These are phyloP conservation scores for Baryphthengus martii DNA, from an alignment of 2,113 vertebrate species.

Conservation along the genomic window DNA sequence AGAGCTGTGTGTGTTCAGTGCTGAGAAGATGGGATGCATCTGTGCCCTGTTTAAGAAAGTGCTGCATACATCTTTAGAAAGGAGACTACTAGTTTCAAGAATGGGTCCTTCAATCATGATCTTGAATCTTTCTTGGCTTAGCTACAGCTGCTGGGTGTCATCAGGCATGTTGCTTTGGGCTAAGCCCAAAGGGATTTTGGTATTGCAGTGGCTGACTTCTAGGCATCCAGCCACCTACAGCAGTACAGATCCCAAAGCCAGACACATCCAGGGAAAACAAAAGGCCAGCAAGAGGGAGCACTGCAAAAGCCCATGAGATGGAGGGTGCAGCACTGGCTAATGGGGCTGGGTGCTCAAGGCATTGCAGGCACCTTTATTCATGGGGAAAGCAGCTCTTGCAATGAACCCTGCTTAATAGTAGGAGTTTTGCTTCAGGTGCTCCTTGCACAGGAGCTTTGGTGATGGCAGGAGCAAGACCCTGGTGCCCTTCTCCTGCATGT, in stretches of 20 bases:
- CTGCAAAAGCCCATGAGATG: accelerated
- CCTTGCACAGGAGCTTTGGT: neutral
- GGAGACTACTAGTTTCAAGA: neutral
- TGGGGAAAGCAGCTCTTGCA: neutral
- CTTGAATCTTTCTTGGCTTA: neutral
- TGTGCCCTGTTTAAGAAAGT: neutral
- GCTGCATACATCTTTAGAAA: neutral
- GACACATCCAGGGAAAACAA: neutral
- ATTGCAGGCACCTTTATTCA: neutral
- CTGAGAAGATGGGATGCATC: neutral
- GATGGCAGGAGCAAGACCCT: neutral
- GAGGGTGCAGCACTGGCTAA: neutral
- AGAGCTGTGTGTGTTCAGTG: neutral
- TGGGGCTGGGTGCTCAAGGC: neutral
- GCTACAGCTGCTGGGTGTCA: neutral
- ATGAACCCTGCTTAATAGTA: neutral
- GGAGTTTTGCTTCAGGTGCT: neutral
- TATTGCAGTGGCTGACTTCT: neutral
- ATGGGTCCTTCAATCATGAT: neutral
- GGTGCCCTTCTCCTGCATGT: neutral
- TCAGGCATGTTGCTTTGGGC: neutral
- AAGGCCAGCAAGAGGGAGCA: neutral
- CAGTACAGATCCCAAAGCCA: neutral
- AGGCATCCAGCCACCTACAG: neutral
- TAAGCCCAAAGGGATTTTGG: neutral